These are phyloP conservation scores for Monochamus alternatus DNA, from an alignment of 2,888 invertebrate genomes.

Conservation along the genomic window DNA sequence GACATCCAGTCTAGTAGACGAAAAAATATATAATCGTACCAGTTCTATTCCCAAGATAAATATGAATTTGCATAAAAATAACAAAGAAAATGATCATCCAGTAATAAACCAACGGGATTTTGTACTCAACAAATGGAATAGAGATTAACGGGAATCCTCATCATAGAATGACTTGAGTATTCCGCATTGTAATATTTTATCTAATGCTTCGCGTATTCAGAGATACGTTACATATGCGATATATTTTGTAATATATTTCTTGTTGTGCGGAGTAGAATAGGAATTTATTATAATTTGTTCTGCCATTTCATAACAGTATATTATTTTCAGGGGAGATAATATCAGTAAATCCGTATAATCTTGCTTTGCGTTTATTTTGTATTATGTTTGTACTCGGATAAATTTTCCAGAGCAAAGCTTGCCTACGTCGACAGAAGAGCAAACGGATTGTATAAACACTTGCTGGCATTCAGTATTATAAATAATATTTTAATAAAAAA, in stretches of 20 bases:
- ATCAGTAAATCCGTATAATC: constrained; percentile 24
- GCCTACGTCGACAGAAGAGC: not conserved
- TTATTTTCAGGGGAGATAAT: constrained; percentile 15
- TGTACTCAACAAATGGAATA: not conserved
- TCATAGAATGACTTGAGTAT: not conserved
- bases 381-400: constrained; percentile 17
- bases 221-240: not conserved
- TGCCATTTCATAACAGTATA: not conserved
- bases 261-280: not conserved
- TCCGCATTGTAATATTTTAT: not conserved
- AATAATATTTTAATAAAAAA: not conserved
- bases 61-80: too few species aligned
- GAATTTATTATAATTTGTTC: constrained; percentile 19
- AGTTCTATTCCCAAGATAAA: too few species aligned
- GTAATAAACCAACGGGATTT: not conserved
- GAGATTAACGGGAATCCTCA: not conserved
- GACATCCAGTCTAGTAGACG: not conserved
- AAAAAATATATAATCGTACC: too few species aligned
- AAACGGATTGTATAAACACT: not conserved
- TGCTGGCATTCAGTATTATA: not conserved
- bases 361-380: constrained; percentile 16
- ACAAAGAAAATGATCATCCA: too few species aligned
- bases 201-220: not conserved
- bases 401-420: not conserved
- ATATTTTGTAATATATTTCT: not conserved